phyloP scores from a whole-genome alignment of 2,113 vertebrate species.

The Hyperoodon ampullatus region DNA sequence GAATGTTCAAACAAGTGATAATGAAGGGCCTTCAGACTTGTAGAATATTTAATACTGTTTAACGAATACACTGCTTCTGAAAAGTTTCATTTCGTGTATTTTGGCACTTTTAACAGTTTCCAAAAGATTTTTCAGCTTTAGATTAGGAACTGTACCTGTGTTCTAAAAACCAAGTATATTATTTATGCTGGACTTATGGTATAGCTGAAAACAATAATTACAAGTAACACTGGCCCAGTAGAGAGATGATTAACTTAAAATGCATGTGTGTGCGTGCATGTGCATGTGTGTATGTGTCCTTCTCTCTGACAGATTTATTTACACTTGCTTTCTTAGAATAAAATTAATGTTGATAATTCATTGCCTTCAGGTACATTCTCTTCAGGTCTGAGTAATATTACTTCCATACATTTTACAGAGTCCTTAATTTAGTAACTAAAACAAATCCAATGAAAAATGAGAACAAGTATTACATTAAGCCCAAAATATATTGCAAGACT shows the following conservation, averaged over 20 bases:
- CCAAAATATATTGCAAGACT: neutral
- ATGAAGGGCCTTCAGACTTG: neutral
- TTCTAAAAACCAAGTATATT: constrained; percentile 5
- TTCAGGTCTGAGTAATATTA: neutral
- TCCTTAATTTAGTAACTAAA: constrained; percentile 38
- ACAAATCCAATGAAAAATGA: neutral
- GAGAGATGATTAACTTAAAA: neutral
- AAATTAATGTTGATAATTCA: neutral
- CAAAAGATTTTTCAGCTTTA: neutral
- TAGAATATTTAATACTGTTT: neutral
- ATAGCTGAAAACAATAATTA: neutral
- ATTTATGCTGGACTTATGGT: neutral
- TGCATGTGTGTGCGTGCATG: neutral
- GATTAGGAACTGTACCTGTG: neutral
- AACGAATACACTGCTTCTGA: neutral
- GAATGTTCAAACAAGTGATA: neutral
- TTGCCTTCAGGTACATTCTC: neutral
- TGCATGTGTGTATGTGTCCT: neutral
- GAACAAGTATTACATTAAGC: neutral
- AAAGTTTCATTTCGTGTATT: neutral
- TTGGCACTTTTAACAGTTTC: neutral
- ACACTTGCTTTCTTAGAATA: neutral
- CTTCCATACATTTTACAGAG: neutral
- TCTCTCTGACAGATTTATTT: neutral
- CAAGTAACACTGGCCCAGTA: neutral